Evolutionary conservation across 2,797 vertebrate species (phyloP), one percentile per base, ranked within the genome.

Genomic region (Yasuhikotakia modesta): DNA sequence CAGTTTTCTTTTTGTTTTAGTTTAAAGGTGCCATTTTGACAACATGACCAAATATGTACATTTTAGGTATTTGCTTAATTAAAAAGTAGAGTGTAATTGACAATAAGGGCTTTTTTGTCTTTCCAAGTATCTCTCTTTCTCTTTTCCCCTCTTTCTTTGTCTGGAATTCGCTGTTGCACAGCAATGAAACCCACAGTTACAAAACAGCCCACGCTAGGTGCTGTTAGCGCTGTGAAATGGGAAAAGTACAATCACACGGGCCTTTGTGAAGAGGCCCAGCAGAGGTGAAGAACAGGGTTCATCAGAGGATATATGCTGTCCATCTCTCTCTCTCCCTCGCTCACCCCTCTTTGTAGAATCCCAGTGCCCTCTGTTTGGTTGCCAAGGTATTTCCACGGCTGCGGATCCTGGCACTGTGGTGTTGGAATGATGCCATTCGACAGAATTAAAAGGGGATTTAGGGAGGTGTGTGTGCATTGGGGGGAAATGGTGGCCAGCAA

Each of bases 381-480:
- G 82, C 84, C 82, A 85, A 84, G 80, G 79, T 79, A 65, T 81
- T 79, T 84, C 80, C 76, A 70, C 32, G 63, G 71, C 72, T 75
- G 63, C 68, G 19, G 67, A 79, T 63, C 65, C 75, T 81, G 81
- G 80, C 84, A 83, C 65, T 46, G 73, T 82, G 72, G 46, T 35
- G 48, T 69, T 83, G 84, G 82, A 82, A 35, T 22, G 11, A 19
- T 55, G 78, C 82, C 84, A 85, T 79, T 78, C 52, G 22, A 52
- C 13, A 43, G 82, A 85, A 84, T 85, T 83, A 85, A 85, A 81
- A 81, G 60, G 70, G 81, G 81, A 83, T 85, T 83, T 83, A 79
- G 79, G 80, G 75, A 68, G 70, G 73, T 81, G 79, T 13, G 12
- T 75, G 65, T 69, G 67, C 35, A 22, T 65, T 58, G 46, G 32